Conservation (phyloP, 2,888 invertebrate species). For the Cosmorhoe ocellata region DNA sequence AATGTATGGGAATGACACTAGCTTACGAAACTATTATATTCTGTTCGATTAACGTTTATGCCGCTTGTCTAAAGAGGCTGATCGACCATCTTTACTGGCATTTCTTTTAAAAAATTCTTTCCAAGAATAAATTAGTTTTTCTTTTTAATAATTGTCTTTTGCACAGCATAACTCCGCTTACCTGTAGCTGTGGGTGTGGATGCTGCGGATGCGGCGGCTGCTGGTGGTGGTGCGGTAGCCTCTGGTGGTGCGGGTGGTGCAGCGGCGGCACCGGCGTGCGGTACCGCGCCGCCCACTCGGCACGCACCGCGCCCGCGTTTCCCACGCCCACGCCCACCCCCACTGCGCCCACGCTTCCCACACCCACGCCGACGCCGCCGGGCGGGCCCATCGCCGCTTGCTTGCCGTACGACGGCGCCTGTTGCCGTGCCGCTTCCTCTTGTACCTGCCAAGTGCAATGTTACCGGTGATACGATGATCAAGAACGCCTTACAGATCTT, state of each 20-base stretch:
- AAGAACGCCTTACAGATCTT: no score
- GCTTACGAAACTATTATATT: no score
- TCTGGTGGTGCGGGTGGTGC: slow-evolving; percentile 56
- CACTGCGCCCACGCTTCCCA: slow-evolving; percentile 45
- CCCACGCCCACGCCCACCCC: slow-evolving; percentile 54
- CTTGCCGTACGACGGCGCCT: slow-evolving; percentile 93
- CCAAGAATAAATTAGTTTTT: no score
- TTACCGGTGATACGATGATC: background rate
- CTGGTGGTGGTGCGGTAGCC: slow-evolving; percentile 54
- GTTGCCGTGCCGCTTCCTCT: slow-evolving; percentile 95
- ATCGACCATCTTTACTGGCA: no score
- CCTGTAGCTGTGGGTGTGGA: slow-evolving; percentile 41
- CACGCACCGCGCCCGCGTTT: slow-evolving; percentile 82
- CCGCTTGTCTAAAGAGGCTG: no score
- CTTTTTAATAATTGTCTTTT: no score
- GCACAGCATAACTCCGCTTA: no score
- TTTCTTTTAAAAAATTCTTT: no score
- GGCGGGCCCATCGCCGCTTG: slow-evolving; percentile 79
- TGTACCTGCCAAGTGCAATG: slow-evolving; percentile 84
- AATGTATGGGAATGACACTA: no score
- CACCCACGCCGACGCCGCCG: slow-evolving; percentile 53
- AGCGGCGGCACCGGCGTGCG: slow-evolving; percentile 86
- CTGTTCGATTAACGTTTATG: no score
- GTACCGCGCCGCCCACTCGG: slow-evolving; percentile 85
- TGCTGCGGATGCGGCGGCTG: slow-evolving; percentile 64